Base-by-base conservation (phyloP, 2,888 invertebrate species). In the Phanerotoma sp. region DNA sequence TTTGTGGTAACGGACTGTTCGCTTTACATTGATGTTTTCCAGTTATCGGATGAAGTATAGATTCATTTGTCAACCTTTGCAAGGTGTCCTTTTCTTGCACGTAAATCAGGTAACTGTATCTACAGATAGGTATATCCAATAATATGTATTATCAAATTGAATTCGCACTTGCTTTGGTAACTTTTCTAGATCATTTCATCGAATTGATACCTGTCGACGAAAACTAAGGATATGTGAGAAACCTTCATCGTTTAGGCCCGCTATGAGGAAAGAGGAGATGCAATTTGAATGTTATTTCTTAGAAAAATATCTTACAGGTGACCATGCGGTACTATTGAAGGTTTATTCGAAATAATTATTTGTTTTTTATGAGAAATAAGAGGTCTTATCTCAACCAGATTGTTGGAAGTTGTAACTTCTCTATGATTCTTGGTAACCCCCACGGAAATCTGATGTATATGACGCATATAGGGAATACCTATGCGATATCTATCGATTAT, bases 271-370 rank as follows among this genome's bases (percentile, higher is more conserved):
- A n/a, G n/a, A n/a, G n/a, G n/a, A n/a, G n/a, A n/a, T n/a, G n/a
- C n/a, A n/a, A n/a, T n/a, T n/a, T n/a, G n/a, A n/a, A n/a, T n/a
- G n/a, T n/a, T n/a, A n/a, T n/a, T n/a, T n/a, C n/a, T n/a, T n/a
- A n/a, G n/a, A n/a, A n/a, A n/a, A n/a, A 52, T n/a, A 16, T 58
- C 47, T 51, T 51, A 48, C 11, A 63, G 32, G 9, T 52, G 10
- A 4, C 11, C 22, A 37, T 62, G 54, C 2, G 62, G 57, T 1
- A 58, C 62, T 1, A 57, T 51, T 9, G 61, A 58, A 41, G 56
- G 58, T 2, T 58, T 57, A 45, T 63, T 65, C 0, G 58, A 63
- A 1, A 63, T 9, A 1, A 58, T 58, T 1, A 58, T 13, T 35
- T 56, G 28, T 45, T 58, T 25, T 5, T 15, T 18, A 52, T 60